Evolutionary conservation across 92 coral and sea anemone genomes (phyloP).

Genomic region (Micromussa lordhowensis): DNA sequence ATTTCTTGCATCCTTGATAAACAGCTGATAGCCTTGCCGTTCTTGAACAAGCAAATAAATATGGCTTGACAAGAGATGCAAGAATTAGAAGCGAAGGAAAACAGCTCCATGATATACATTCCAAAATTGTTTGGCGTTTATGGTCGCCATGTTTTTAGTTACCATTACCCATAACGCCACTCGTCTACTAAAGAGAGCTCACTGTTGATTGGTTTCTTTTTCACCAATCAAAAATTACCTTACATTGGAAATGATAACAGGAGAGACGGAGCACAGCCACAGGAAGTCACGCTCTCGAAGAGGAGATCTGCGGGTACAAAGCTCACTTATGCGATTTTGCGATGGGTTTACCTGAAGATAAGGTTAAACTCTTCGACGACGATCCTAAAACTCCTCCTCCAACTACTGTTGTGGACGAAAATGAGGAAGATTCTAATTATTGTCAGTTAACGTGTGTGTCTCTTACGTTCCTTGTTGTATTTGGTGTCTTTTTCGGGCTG

Average conservation of each 20-base stretch:
- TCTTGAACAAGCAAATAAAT: not conserved
- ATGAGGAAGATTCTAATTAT: not conserved
- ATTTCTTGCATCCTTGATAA: not conserved
- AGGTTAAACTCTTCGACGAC: slow-evolving; percentile 7
- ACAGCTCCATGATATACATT: not conserved
- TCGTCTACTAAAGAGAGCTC: not conserved
- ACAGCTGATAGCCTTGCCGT: not conserved
- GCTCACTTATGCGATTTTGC: not conserved
- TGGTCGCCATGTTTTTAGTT: slow-evolving; percentile 45
- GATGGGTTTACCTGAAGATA: slow-evolving; percentile 9
- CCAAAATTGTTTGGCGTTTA: slow-evolving; percentile 24
- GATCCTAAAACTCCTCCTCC: not conserved
- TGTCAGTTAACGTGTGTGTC: not conserved
- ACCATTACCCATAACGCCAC: slow-evolving; percentile 38
- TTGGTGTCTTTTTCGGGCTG: not conserved
- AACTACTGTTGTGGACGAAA: not conserved
- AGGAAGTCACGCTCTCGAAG: not conserved
- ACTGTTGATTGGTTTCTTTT: slow-evolving; percentile 14
- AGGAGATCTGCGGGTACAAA: not conserved
- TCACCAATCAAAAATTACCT: not conserved
- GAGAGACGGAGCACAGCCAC: not conserved
- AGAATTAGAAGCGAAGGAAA: not conserved
- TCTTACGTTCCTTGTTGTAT: not conserved
- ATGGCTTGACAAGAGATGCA: not conserved
- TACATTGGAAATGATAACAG: not conserved